phyloP scores from a whole-genome alignment of 2,113 vertebrate species.

The Clarias gariepinus region DNA sequence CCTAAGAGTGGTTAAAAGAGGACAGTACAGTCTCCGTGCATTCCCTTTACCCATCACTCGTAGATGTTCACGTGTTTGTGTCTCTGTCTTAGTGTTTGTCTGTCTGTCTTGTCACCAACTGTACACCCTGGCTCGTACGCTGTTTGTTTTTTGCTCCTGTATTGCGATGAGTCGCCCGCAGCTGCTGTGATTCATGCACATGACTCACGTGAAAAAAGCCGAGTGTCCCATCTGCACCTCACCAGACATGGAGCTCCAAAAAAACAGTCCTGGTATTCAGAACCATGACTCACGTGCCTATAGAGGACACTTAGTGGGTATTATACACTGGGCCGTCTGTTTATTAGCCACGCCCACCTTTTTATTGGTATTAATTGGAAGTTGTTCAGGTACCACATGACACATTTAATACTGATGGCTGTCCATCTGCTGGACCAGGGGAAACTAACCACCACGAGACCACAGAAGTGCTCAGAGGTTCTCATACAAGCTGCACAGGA shows the following conservation, averaged over 20 bases:
- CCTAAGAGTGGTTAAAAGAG: not conserved
- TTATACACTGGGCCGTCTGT: not conserved
- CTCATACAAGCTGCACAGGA: too few species aligned
- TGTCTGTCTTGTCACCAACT: slow-evolving; percentile 27
- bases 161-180: slow-evolving; percentile 46
- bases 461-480: too few species aligned
- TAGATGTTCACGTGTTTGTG: not conserved
- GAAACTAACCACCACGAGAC: not conserved
- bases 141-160: slow-evolving; percentile 39
- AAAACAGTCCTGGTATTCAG: slow-evolving; percentile 29
- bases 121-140: slow-evolving; percentile 13
- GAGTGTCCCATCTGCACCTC: slow-evolving; percentile 32
- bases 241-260: not conserved
- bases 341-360: not conserved
- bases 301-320: slow-evolving; percentile 50
- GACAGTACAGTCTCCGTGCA: not conserved
- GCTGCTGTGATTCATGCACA: slow-evolving; percentile 49
- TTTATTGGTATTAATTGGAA: not conserved
- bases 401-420: not conserved
- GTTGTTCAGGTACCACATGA: not conserved
- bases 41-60: not conserved
- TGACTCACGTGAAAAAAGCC: slow-evolving; percentile 48
- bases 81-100: not conserved
- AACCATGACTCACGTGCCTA: slow-evolving; percentile 19
- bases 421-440: not conserved